Percentiles rank a stretch among this genome's conserved stretches.
Evolutionary conservation across 2,113 vertebrate species (phyloP).

Genomic region (Myiopsitta monachus): DNA sequence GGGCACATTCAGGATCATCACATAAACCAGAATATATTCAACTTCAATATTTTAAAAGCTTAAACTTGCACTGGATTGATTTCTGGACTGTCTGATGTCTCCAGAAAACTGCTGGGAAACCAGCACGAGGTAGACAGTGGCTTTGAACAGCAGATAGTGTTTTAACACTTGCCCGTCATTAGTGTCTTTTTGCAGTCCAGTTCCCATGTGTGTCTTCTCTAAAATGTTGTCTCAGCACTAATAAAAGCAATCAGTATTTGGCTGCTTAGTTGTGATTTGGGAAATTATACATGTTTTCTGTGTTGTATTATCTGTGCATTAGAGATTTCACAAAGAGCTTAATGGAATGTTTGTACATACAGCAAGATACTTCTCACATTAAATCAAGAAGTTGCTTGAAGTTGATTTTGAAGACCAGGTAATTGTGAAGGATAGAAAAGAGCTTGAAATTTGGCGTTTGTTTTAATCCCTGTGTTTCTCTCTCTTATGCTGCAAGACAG

Average conservation of each 20-base stretch:
- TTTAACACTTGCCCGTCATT: neutral
- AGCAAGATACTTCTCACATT: neutral
- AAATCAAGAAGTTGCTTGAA: neutral
- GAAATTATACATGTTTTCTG: neutral
- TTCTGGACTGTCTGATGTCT: neutral
- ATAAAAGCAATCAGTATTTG: neutral
- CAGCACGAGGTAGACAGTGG: neutral
- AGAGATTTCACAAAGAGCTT: neutral
- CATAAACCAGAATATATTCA: neutral
- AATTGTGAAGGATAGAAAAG: neutral
- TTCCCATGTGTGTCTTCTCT: conserved; percentile 14
- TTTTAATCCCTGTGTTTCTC: conserved; percentile 14
- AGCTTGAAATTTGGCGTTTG: neutral
- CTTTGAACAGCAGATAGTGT: neutral
- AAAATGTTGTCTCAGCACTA: conserved; percentile 18
- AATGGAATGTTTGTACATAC: neutral
- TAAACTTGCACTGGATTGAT: neutral
- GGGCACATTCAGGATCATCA: neutral
- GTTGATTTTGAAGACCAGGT: neutral
- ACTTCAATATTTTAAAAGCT: neutral
- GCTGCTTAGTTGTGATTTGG: neutral
- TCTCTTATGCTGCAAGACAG: neutral
- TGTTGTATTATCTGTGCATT: neutral
- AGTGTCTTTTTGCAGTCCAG: neutral
- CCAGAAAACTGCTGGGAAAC: neutral